Conservation (phyloP, 2,888 invertebrate species). For the Drosophila nigritarsus region DNA sequence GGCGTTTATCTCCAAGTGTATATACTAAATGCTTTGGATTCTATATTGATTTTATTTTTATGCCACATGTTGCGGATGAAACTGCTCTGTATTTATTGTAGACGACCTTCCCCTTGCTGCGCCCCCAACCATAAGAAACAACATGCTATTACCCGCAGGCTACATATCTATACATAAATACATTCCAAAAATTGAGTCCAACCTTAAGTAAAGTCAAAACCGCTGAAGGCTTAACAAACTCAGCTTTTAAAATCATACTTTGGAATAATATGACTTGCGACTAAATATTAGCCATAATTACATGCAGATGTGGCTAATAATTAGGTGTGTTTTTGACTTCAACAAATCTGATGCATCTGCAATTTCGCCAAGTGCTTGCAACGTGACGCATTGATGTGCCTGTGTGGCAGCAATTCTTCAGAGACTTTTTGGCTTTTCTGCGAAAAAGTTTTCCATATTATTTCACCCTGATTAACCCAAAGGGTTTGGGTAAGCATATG, state of each 20-base stretch:
- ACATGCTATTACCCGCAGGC: constrained; percentile 20
- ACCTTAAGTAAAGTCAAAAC: background rate
- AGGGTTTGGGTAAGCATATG: background rate
- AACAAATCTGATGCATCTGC: constrained; percentile 11
- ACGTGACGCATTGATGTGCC: constrained; percentile 26
- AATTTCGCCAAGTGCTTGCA: constrained; percentile 32
- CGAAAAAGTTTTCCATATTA: background rate
- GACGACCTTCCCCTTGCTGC: background rate
- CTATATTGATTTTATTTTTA: background rate
- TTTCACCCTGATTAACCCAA: background rate
- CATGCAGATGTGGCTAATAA: background rate
- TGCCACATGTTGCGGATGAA: background rate
- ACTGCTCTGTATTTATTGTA: constrained; percentile 1
- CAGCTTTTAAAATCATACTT: constrained; percentile 26
- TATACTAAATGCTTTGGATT: background rate
- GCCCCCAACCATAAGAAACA: constrained; percentile 27
- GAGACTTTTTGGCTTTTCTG: background rate
- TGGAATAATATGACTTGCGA: background rate
- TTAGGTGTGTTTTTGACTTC: background rate
- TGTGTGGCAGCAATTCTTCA: background rate
- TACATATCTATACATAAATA: background rate
- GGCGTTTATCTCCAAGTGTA: background rate
- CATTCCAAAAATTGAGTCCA: too few species aligned
- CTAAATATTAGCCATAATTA: background rate
- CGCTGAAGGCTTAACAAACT: background rate